Base-by-base conservation (phyloP, 2,797 vertebrate genomes). In the Eulemur rubriventer region DNA sequence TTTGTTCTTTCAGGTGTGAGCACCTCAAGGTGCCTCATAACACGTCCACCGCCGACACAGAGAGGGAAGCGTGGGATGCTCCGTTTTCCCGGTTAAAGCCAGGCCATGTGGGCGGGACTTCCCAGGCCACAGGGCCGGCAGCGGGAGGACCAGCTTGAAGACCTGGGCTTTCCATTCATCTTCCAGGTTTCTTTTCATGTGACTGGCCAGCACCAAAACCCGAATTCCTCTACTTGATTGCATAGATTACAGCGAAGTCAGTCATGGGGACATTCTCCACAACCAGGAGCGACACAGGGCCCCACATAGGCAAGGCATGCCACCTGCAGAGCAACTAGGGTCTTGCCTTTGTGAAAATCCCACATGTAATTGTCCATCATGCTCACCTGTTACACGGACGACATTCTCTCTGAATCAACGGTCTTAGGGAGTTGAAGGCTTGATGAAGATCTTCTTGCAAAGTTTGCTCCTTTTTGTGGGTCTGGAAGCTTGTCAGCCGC, bases 281-380 rank as follows among this genome's bases (percentile, higher is more conserved):
- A 46, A 33, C 20, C 14, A 17, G 61, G 33, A 57, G 16, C 6
- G 0, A 7, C 11, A 11, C 1, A 5, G 16, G 4, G n/a, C 13
- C 14, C 0, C 2, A 7, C 0, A 4, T 0, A 8, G 24, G 20
- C 13, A 9, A 33, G 30, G 22, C 7, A 11, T 0, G 1, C 46
- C 30, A 7, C 6, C 28, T 33, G 4, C 16, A 0, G 1, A 0
- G 2, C 55, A 10, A 0, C 4, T 1, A 14, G 7, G 0, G 2
- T 14, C 0, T 50, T 11, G 5, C 3, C 46, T 41, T 38, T 38
- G 33, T n/a, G 41, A 14, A 55, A 73, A 9, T 6, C 30, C 4
- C 20, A 0, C 3, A 1, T 6, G 8, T 16, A 28, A 22, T 0
- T 43, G 26, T 2, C n/a, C 12, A 41, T 2, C 7, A 8, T 9